Evolutionary conservation across 1,140 invertebrate genomes (phyloP), one percentile per base, ranked within the genome.

Genomic region (Saxidomus purpurata): DNA sequence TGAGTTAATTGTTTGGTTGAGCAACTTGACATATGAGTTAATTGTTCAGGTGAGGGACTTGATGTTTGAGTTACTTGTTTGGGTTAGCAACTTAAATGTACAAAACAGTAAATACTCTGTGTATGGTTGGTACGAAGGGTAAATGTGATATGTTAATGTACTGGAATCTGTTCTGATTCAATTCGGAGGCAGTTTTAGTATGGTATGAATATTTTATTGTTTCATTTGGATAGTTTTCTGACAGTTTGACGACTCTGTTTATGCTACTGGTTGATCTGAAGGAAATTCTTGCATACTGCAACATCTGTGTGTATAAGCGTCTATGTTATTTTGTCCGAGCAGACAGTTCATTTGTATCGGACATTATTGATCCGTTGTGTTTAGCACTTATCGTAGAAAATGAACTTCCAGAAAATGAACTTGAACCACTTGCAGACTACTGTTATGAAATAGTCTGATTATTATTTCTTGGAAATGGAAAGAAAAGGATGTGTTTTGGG

Each of bases 271-370:
- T n/a, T 74, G 34, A 19, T 40, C 17, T 9, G 67, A 17, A 28
- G 67, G 25, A 71, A 38, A 17, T 22, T 22, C 28, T 0, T 25
- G 40, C 74, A 28, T 49, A 74, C 22, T 40, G 69, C 69, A 43
- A 25, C 52, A 52, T 77, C 52, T 77, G 74, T 52, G 3, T 9
- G 55, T 59, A 4, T 59, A 22, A 15, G 67, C 67, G 28, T n/a
- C n/a, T 28, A 63, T 9, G 59, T 28, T 49, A 76, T 40, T 28
- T n/a, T 79, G 76, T 79, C 76, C 49, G 36, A 52, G 76, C 76
- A 79, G 76, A 79, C 76, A 59, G 76, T 55, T 40, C 47, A 34
- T 79, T 79, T 49, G 34, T 79, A 49, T 52, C 17, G 76, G 76
- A 59, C 76, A 34, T 79, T 79, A 79, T 79, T 38, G 76, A 79